These are phyloP conservation scores for Ptychochromis oligacanthus DNA, from an alignment of 2,113 vertebrate species.

Conservation along the genomic window DNA sequence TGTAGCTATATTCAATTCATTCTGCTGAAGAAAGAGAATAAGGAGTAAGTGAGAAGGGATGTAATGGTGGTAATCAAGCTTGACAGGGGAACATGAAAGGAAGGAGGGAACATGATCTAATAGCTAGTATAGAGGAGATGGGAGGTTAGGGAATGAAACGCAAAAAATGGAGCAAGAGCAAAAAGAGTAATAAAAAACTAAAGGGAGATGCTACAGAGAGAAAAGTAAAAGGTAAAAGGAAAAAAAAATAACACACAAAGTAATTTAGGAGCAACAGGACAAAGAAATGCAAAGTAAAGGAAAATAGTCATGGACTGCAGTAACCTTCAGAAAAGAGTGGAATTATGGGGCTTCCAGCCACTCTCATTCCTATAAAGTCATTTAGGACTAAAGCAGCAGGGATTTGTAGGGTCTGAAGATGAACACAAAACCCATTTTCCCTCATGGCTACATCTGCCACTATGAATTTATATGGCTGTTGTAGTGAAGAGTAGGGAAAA, in stretches of 20 bases:
- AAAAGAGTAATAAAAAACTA: neutral
- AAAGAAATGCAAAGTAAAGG: slow-evolving; percentile 11
- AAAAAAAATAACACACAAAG: slow-evolving; percentile 3
- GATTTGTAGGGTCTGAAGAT: slow-evolving; percentile 71
- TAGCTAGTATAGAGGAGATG: neutral
- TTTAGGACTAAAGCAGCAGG: slow-evolving; percentile 64
- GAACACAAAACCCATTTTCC: slow-evolving; percentile 73
- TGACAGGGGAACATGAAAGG: slow-evolving; percentile 21
- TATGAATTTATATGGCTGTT: slow-evolving; percentile 64
- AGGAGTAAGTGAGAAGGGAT: slow-evolving; percentile 20
- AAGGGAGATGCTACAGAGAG: neutral
- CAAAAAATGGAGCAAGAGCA: neutral
- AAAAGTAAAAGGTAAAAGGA: slow-evolving; percentile 5
- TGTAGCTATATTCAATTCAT: slow-evolving; percentile 14
- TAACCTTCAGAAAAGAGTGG: slow-evolving; percentile 31
- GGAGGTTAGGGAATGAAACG: slow-evolving; percentile 3
- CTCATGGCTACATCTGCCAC: slow-evolving; percentile 69
- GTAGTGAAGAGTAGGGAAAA: slow-evolving; percentile 52
- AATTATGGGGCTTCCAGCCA: slow-evolving; percentile 50
- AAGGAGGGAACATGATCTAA: slow-evolving; percentile 21
- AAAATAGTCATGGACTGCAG: slow-evolving; percentile 34
- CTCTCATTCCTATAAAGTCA: slow-evolving; percentile 59
- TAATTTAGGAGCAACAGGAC: slow-evolving; percentile 3
- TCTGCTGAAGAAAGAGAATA: slow-evolving; percentile 19
- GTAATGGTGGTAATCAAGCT: slow-evolving; percentile 11